Evolutionary conservation across 2,113 vertebrate species (phyloP), one percentile per base, ranked within the genome.

Genomic region (Ornithorhynchus anatinus): DNA sequence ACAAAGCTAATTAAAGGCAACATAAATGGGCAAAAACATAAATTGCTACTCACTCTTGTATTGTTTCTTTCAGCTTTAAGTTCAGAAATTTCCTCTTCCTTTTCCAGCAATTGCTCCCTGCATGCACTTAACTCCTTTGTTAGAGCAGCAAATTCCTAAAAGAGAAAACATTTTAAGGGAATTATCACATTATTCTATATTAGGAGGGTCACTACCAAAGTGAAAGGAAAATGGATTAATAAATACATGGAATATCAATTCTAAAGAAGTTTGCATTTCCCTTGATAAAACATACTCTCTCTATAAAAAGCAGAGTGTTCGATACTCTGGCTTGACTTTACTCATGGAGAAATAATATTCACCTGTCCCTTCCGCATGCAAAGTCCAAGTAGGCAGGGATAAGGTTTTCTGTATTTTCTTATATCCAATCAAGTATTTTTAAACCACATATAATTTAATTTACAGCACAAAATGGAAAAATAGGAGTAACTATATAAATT

Each of bases 41-140:
- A 27, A 10, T 58, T 74, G 48, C 15, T 72, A 93, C 94, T 95
- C 89, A 96, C 95, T 92, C 95, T 90, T 66, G 98, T 99, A 90
- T 99, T 99, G 88, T 99, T 99, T 86, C 98, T 96, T 91, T 99
- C 98, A 13, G 98, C 98, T 91, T 99, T 99, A 65, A 99, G 94
- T 88, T 99, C 98, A 9, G 96, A 98, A 85, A 99, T 99, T 89
- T 99, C 98, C 85, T 99, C 98, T 90, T 99, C 98, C 75, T 99
- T 99, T 91, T 99, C 98, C 84, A 99, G 93, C 78, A 99, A 93
- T 84, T 99, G 95, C 79, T 99, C 98, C 69, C 98, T 94, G 89
- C 98, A 99, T 44, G 94, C 95, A 73, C 97, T 99, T 90, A 99
- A 86, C 89, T 99, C 98, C 89, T 99, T 99, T 54, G 97, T 99